Base-by-base conservation (phyloP, 2,888 invertebrate species). In the Agrotis exclamationis region DNA sequence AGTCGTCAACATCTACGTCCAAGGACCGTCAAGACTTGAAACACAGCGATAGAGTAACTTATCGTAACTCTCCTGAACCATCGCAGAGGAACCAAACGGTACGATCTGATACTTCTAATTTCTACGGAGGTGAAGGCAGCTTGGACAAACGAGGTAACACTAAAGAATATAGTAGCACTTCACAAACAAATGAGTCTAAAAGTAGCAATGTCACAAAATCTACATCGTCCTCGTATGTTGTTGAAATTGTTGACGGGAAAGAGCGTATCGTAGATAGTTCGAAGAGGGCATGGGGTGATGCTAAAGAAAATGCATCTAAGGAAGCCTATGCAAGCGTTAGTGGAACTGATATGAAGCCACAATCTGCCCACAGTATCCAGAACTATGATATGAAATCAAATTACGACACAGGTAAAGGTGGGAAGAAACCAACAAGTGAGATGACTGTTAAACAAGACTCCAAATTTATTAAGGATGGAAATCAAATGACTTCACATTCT, bases 211-310 rank as follows among this genome's bases (percentile, higher is more conserved):
- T 96, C 6, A 94, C 96, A 62, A 97, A 97, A 88, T 97, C 97
- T 47, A 96, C 97, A 50, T 97, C 97, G 2, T 96, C 97, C 22
- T 97, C 97, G 20, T 97, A 97, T 85, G 97, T 97, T 45, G 96
- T 97, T 59, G 97, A 97, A 92, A 96, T 97, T 79, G 96, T 97
- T 28, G 97, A 97, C 85, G 97, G 97, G 2, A 97, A 97, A 88
- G 97, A 97, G 91, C 93, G 97, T 51, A 95, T 97, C 54, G 92
- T 97, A 56, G 97, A 97, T 76, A 96, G 96, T 82, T 96, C 97
- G 65, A 96, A 96, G 62, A 96, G 97, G 83, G 97, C 97, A 90
- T 96, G 97, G 91, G 97, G 97, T 59, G 96, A 96, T 86, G 95
- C 93, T 57, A 85, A 96, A 87, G 94, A 96, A 78, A 89, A 95